Conservation (phyloP, 2,797 vertebrate genomes). For the Cyprinella venusta region DNA sequence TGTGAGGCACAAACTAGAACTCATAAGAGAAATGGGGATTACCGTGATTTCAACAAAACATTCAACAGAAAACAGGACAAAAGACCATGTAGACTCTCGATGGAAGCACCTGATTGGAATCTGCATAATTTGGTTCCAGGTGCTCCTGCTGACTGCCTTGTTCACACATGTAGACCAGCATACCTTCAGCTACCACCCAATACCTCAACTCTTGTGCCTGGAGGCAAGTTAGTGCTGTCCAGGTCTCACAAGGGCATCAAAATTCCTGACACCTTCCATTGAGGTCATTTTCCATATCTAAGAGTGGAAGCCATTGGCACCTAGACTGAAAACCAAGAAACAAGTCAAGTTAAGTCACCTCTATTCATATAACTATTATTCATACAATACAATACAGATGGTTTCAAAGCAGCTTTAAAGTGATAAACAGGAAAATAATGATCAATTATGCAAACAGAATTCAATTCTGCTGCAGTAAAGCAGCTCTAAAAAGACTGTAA, state of each 20-base stretch:
- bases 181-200: constrained; percentile 46
- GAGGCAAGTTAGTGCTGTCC: constrained; percentile 42
- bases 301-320: neutral
- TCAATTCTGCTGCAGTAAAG: neutral
- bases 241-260: constrained; percentile 45
- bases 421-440: neutral
- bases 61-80: neutral
- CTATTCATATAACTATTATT: no score
- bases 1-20: neutral
- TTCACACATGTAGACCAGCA: constrained; percentile 58
- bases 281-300: neutral
- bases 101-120: constrained; percentile 38
- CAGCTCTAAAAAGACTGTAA: neutral
- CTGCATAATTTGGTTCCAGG: constrained; percentile 54
- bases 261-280: constrained; percentile 44
- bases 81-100: neutral
- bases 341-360: neutral
- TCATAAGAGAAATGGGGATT: neutral
- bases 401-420: neutral
- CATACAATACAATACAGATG: neutral
- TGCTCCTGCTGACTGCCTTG: constrained; percentile 49
- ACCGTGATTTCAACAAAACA: neutral
- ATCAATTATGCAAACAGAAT: neutral
- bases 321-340: neutral
- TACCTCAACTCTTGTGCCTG: constrained; percentile 25